phyloP scores from a whole-genome alignment of 2,113 vertebrate species.

The Grammomys surdaster region DNA sequence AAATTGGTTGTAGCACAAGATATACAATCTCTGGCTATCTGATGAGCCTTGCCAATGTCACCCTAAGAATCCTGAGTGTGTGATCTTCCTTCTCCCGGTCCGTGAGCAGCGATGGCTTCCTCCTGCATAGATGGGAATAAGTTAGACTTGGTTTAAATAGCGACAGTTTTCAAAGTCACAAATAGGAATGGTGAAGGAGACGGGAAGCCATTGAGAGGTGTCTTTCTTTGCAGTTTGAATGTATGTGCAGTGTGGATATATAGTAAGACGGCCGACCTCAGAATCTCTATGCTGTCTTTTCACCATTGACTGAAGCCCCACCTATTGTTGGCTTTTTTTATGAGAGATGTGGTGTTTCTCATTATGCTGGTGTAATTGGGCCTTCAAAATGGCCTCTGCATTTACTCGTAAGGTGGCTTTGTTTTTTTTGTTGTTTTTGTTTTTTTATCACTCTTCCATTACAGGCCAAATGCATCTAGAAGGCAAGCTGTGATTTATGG shows the following conservation, averaged over 20 bases:
- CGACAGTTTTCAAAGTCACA: neutral
- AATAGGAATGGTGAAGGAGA: neutral
- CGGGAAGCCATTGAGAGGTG: neutral
- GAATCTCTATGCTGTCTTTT: neutral
- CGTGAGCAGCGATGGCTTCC: neutral
- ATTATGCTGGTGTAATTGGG: neutral
- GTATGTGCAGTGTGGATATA: neutral
- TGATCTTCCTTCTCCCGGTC: neutral
- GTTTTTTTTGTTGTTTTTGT: neutral
- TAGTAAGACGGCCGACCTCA: neutral
- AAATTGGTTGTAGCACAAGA: neutral
- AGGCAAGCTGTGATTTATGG: constrained; percentile 81
- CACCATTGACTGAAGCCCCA: neutral
- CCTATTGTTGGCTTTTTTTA: neutral
- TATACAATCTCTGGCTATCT: neutral
- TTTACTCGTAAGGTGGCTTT: constrained; percentile 66
- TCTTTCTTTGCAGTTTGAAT: constrained; percentile 4
- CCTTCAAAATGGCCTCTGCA: constrained; percentile 58
- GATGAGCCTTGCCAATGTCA: neutral
- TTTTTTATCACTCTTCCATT: constrained; percentile 39
- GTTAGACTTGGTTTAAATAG: neutral
- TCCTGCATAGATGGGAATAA: neutral
- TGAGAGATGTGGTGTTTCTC: neutral
- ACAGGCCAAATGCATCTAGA: constrained; percentile 72
- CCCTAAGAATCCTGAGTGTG: neutral